Evolutionary conservation across 2,113 vertebrate genomes (phyloP), one percentile per base, ranked within the genome.

Genomic region (Hystrix cristata): DNA sequence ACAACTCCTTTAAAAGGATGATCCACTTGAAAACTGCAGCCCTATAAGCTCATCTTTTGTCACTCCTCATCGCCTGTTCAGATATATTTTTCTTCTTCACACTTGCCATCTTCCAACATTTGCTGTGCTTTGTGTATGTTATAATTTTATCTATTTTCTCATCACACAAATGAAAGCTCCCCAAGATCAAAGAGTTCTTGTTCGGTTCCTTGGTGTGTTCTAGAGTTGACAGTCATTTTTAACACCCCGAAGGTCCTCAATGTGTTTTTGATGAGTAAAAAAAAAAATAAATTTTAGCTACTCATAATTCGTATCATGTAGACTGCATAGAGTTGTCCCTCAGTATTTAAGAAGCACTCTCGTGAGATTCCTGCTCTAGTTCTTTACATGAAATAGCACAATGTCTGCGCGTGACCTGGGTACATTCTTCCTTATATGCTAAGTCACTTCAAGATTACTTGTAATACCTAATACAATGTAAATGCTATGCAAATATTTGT

Each of bases 231-330:
- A 57, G 51, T 23, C 29, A 46, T 34, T 59, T 53, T 71, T n/a
- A 84, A 48, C 15, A 59, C 34, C 38, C 14, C 38, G 55, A 53
- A 65, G 38, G 7, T 46, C 46, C 34, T 90, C 23, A 64, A 48
- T 29, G n/a, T 29, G 31, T 88, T 94, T 94, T 87, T 64, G 34
- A 29, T 87, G 29, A 83, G 55, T 74, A 65, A 79, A 91, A 55
- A 43, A 93, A 93, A 34, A 4, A 4, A 29, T 57, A 59, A 34
- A 14, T 25, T 84, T 48, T 29, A 71, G 29, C 48, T 64, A 59
- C 29, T 89, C 31, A 46, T 72, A 48, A 71, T 60, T 62, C 71
- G 4, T 57, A 11, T 79, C 69, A 43, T 59, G 64, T 25, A 78
- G 87, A 78, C 18, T 87, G 15, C 13, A 67, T 29, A 31, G 3